These are phyloP conservation scores for Etheostoma cragini DNA, from an alignment of 2,113 vertebrate genomes.

Conservation along the genomic window DNA sequence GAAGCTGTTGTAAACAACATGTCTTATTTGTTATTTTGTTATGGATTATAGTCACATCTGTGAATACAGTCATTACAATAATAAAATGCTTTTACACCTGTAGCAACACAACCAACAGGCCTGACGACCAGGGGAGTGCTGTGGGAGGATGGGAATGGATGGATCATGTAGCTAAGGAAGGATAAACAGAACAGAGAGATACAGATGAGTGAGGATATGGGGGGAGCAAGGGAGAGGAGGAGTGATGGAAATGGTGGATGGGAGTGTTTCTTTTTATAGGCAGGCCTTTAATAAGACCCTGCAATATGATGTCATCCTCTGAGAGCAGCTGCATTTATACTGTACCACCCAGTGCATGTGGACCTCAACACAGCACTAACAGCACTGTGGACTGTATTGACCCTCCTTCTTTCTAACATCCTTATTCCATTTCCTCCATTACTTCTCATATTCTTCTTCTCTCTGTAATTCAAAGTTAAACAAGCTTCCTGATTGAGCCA, in stretches of 20 bases:
- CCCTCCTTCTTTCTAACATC: neutral
- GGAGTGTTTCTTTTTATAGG: constrained; percentile 33
- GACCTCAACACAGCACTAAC: constrained; percentile 7
- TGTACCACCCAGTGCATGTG: constrained; percentile 1
- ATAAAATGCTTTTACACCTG: constrained; percentile 6
- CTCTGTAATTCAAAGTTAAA: neutral
- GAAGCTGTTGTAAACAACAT: neutral
- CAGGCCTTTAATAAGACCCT: constrained; percentile 43
- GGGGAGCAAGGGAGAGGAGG: neutral
- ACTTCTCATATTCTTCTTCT: neutral
- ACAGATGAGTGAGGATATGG: neutral
- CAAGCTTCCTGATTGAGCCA: neutral
- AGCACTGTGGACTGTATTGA: neutral
- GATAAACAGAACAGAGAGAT: neutral
- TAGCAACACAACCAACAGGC: neutral
- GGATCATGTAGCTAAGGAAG: neutral
- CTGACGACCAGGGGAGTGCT: constrained; percentile 15
- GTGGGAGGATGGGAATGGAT: neutral
- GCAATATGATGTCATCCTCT: constrained; percentile 66
- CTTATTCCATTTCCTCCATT: neutral
- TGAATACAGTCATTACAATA: constrained; percentile 11
- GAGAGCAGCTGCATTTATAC: constrained; percentile 34
- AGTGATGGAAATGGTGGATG: constrained; percentile 5
- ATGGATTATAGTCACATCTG: constrained; percentile 7
- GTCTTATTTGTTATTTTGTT: constrained; percentile 9